These are phyloP conservation scores for Sebastes trivittatus DNA, from an alignment of 2,797 vertebrate species.

Conservation along the genomic window DNA sequence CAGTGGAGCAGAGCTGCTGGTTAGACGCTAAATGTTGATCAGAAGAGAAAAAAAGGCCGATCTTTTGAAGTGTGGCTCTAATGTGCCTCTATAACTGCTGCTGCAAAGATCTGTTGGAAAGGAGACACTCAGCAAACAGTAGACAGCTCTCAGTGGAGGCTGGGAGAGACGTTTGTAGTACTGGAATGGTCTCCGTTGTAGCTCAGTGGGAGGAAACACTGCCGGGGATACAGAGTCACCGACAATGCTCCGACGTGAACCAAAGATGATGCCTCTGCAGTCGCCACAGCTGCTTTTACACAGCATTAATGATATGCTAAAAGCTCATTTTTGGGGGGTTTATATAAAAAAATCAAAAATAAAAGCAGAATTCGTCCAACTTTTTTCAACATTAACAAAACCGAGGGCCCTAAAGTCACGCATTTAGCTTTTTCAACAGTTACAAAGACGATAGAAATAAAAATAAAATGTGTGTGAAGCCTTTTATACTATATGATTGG, in stretches of 20 bases:
- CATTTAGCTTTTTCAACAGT: too few species aligned
- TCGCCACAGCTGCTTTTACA: not conserved
- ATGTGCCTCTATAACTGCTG: not conserved
- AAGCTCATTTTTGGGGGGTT: too few species aligned
- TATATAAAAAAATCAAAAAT: too few species aligned
- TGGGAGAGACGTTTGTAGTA: not conserved
- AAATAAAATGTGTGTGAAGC: too few species aligned
- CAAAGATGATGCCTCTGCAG: not conserved
- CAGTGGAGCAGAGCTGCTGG: not conserved
- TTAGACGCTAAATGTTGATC: slow-evolving; percentile 11
- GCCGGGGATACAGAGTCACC: not conserved
- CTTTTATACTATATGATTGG: too few species aligned
- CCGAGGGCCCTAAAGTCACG: too few species aligned
- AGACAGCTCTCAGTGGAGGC: not conserved
- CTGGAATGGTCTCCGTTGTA: not conserved
- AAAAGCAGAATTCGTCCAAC: too few species aligned
- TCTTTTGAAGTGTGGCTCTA: not conserved
- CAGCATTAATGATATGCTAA: too few species aligned
- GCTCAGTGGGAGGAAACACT: not conserved
- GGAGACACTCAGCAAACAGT: not conserved
- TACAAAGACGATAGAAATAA: too few species aligned
- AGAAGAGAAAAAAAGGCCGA: not conserved
- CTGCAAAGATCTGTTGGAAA: not conserved
- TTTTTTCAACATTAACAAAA: too few species aligned
- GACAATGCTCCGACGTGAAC: not conserved